Base-by-base conservation (phyloP, 1,140 invertebrate species). In the Dryas iulia region DNA sequence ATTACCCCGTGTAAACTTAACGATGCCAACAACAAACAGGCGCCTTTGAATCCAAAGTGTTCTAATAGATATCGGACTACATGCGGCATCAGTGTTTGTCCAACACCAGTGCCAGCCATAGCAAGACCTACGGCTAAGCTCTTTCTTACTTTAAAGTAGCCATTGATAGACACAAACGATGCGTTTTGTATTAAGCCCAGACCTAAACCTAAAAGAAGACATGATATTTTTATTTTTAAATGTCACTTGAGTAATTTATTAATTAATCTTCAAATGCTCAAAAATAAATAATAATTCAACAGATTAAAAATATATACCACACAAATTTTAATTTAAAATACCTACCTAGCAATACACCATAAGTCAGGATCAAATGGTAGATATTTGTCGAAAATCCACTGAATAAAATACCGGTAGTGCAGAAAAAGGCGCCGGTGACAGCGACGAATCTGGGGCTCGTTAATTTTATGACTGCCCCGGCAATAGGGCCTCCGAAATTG, bases 11-110 rank as follows among this genome's bases (percentile, higher is more conserved):
- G 92, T 14, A 95, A 87, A 23, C 95, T 94, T 7, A 95, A 77
- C 39, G 86, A 92, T 5, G 94, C 94, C 71, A 95, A 79, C 8
- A 96, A 89, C 33, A 95, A 74, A 24, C 94, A 93, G 0, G 95
- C 93, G 56, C 92, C 93, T 77, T 82, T 89, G 72, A 93, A 94
- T 6, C 92, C 92, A 76, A 94, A 94, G 35, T 90, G 82, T 24
- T 94, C 89, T 33, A 95, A 70, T 6, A 95, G 89, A 61, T 92
- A 89, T 25, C 93, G 85, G 25, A 95, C 93, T 26, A 96, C 79
- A 66, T 95, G 94, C 0, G 96, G 96, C 92, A 96, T 95, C 4
- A 96, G 71, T 73, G 96, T 95, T 73, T 96, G 95, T 5, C 96
- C 96, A 1, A 96, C 73, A 18, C 95, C 95, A 31, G 95, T 95